Evolutionary conservation across 2,113 vertebrate genomes (phyloP).

Genomic region (Ascaphus truei): DNA sequence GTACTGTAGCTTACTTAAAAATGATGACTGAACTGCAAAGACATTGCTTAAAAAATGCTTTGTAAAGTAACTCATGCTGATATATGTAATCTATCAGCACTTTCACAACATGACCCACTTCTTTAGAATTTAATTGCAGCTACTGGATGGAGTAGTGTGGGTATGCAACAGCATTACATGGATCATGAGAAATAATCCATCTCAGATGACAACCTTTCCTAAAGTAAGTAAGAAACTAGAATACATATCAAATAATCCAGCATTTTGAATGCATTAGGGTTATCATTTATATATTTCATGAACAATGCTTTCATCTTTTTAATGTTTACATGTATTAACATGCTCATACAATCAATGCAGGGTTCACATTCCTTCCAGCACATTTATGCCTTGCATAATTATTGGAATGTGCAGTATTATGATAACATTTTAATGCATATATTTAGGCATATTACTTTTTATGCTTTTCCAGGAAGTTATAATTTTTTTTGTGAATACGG

Average conservation of each 20-base stretch:
- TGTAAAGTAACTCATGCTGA: background rate
- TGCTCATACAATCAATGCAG: background rate
- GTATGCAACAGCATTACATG: conserved; percentile 21
- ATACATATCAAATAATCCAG: conserved; percentile 1
- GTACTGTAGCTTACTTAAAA: background rate
- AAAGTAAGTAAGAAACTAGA: conserved; percentile 10
- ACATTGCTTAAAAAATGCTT: background rate
- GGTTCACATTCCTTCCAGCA: too few relatives aligned
- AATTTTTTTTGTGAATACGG: too few relatives aligned
- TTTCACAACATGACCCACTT: conserved; percentile 30
- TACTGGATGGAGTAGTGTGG: background rate
- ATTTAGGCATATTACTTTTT: too few relatives aligned
- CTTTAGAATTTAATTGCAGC: conserved; percentile 33
- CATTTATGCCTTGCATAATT: too few relatives aligned
- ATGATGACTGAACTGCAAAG: background rate
- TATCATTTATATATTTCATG: background rate
- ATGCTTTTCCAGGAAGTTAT: too few relatives aligned
- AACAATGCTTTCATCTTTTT: background rate
- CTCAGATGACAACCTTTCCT: conserved; percentile 10
- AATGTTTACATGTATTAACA: background rate
- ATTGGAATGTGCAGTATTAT: too few relatives aligned
- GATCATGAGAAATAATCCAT: conserved; percentile 31
- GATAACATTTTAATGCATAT: too few relatives aligned
- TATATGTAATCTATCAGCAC: conserved; percentile 31
- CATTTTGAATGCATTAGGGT: background rate